phyloP scores from a whole-genome alignment of 2,113 vertebrate species.

The Cavia porcellus region DNA sequence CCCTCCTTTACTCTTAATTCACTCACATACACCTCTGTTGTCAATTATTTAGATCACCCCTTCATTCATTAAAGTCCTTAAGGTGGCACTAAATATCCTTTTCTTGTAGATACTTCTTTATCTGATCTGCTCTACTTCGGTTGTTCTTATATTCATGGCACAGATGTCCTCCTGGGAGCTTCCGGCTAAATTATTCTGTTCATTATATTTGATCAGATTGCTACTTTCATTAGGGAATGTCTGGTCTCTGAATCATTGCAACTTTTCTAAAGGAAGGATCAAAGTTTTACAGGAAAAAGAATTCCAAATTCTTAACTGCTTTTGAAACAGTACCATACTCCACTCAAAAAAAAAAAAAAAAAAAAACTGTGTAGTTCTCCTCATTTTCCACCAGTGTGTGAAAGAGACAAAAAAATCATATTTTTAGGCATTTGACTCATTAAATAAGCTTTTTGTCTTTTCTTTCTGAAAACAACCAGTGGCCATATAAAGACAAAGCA shows the following conservation, averaged over 20 bases:
- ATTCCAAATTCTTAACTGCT: background rate
- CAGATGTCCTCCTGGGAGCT: background rate
- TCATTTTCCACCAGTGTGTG: background rate
- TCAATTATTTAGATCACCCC: background rate
- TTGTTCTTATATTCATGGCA: background rate
- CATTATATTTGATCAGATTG: background rate
- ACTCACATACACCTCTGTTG: background rate
- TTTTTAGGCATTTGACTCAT: background rate
- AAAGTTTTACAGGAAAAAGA: constrained; percentile 40
- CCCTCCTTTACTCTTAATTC: background rate
- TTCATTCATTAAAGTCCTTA: background rate
- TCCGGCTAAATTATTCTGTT: background rate
- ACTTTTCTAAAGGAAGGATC: background rate
- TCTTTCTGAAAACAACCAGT: background rate
- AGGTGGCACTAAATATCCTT: background rate
- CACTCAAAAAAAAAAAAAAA: no score
- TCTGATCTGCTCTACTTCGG: background rate
- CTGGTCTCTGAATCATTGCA: background rate
- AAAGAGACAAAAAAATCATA: background rate
- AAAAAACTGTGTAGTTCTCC: no score
- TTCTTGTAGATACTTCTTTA: background rate
- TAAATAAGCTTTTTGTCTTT: background rate
- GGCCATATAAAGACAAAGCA: background rate
- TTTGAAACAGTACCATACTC: background rate
- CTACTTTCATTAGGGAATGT: background rate